Percentiles rank a stretch among this genome's conserved stretches.
phyloP scores from a whole-genome alignment of 2,797 vertebrate genomes.

The Micropoecilia bifurca region DNA sequence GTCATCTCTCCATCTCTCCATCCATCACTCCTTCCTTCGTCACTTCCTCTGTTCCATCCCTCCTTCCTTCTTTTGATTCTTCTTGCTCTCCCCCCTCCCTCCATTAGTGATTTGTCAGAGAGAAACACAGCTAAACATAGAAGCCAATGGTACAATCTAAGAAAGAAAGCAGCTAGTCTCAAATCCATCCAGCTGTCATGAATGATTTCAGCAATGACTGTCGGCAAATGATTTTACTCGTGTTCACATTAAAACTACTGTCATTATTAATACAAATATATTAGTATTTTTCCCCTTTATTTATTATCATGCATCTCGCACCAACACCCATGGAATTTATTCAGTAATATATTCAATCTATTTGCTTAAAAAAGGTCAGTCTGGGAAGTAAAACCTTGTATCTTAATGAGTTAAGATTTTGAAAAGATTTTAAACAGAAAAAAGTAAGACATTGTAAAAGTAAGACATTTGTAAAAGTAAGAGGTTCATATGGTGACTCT shows the following conservation, averaged over 20 bases:
- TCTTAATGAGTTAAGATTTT: neutral
- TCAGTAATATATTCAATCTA: neutral
- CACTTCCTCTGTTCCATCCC: neutral
- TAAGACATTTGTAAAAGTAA: neutral
- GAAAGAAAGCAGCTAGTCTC: neutral
- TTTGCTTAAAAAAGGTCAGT: neutral
- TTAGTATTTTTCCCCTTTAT: neutral
- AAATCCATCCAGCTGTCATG: neutral
- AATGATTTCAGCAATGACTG: neutral
- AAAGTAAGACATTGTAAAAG: neutral
- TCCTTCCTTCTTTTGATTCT: neutral
- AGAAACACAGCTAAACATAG: neutral
- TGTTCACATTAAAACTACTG: neutral
- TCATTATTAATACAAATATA: neutral
- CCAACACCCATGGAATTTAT: neutral
- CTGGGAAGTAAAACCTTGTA: neutral
- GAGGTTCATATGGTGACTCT: no score
- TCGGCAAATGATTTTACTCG: neutral
- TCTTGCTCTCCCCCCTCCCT: no score
- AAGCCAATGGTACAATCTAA: neutral
- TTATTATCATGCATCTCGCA: neutral
- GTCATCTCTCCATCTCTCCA: constrained; percentile 59
- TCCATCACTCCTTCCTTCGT: neutral
- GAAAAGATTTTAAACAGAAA: neutral
- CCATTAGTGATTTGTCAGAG: neutral